Evolutionary conservation across 2,113 vertebrate genomes (phyloP).

Genomic region (Rattus rattus): DNA sequence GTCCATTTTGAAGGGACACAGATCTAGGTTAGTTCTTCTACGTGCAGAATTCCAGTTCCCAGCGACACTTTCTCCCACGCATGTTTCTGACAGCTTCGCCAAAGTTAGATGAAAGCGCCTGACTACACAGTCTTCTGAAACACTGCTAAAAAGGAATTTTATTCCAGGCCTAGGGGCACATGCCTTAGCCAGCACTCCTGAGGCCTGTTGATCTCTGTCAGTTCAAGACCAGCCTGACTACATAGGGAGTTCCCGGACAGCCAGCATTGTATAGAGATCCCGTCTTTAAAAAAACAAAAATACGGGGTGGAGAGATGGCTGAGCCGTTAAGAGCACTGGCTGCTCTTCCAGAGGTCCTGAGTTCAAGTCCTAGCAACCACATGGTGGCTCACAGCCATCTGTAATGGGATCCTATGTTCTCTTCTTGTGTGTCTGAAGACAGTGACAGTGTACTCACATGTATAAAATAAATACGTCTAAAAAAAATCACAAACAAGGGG

Average conservation of each 20-base stretch:
- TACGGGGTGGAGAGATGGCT: no score
- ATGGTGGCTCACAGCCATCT: no score
- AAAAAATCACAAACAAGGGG: background rate
- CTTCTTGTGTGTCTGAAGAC: no score
- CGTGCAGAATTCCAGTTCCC: background rate
- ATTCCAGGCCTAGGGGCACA: background rate
- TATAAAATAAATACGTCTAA: no score
- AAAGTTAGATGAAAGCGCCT: background rate
- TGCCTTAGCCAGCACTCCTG: background rate
- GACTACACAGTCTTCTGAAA: background rate
- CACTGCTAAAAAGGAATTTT: background rate
- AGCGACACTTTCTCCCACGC: background rate
- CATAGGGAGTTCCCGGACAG: background rate
- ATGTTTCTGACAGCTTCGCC: background rate
- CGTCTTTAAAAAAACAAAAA: background rate
- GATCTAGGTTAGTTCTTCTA: background rate
- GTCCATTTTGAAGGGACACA: background rate
- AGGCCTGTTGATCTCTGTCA: background rate
- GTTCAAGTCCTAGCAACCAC: no score
- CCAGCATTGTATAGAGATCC: background rate
- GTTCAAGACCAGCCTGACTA: background rate
- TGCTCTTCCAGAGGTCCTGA: no score
- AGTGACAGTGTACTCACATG: no score
- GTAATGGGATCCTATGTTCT: no score
- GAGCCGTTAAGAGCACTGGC: no score